Evolutionary conservation across 2,113 vertebrate species (phyloP), one percentile per base, ranked within the genome.

Genomic region (Calidris pugnax): DNA sequence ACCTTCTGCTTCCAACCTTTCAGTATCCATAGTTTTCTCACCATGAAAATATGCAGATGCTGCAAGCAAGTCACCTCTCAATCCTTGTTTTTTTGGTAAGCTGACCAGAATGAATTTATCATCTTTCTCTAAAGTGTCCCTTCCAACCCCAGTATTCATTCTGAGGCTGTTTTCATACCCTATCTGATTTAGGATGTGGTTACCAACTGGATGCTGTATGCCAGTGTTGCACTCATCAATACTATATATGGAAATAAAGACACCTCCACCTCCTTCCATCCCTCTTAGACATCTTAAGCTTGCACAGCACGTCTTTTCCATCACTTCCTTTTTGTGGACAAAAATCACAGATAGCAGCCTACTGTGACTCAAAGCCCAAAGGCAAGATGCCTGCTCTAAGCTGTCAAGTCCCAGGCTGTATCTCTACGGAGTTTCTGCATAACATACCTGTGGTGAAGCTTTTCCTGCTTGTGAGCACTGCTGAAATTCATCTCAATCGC

Each of bases 151-250:
- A 71, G 37, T 87, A 67, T 85, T 94, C 86, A 87, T 94, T 96
- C 77, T 93, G 95, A 93, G 76, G 51, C 80, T 95, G 51, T 90
- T 88, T 84, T 86, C 48, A 23, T 93, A 79, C 48, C 57, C 56
- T 55, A 17, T 69, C 75, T 94, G 92, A 94, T 94, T 95, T 95
- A 92, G 89, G 80, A 93, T 94, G 94, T 95, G 88, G 92, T 95
- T 89, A 60, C 80, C 78, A 78, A 76, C 84, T 73, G 41, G 24
- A 62, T 78, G 27, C 48, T 93, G 13, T 93, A 81, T 82, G 77
- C 84, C 69, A 95, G 51, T 74, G 71, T 79, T 92, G 76, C 39
- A 47, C 37, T 95, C 60, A 30, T 72, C 84, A 66, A 18, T 89
- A 72, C 84, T 90, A 90, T 94, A 93, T 89, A 95, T 88, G 92